These are phyloP conservation scores for Nomada ruficornis DNA, from an alignment of 2,888 invertebrate genomes.

Conservation along the genomic window DNA sequence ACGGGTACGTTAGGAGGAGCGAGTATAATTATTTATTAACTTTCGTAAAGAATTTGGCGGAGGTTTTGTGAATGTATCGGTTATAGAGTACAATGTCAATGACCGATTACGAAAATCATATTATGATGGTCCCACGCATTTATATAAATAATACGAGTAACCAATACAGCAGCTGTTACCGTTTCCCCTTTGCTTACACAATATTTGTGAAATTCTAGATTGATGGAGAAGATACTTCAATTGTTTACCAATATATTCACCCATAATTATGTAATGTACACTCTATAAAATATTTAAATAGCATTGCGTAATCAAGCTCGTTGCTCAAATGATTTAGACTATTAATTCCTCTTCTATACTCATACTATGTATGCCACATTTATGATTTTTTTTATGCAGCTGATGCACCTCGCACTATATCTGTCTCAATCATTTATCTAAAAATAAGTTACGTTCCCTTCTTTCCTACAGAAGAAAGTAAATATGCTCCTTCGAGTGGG, in stretches of 20 bases:
- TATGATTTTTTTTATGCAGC: not conserved
- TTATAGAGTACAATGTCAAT: constrained; percentile 43
- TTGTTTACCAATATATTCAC: not conserved
- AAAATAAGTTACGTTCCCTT: not conserved
- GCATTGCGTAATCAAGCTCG: too few relatives aligned
- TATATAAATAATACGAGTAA: not conserved
- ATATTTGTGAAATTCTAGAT: not conserved
- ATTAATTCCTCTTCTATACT: not conserved
- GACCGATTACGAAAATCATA: constrained; percentile 50
- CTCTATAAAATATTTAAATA: too few relatives aligned
- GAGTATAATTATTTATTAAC: not conserved
- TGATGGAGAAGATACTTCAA: too few relatives aligned
- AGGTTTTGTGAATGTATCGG: constrained; percentile 18
- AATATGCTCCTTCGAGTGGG: not conserved
- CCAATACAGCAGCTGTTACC: not conserved
- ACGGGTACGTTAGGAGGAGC: not conserved
- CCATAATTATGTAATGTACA: not conserved
- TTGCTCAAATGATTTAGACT: too few relatives aligned
- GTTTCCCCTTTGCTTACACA: not conserved
- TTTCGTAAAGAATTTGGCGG: constrained; percentile 5
- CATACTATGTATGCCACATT: not conserved
- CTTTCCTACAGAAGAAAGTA: not conserved
- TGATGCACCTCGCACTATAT: not conserved
- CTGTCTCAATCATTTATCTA: not conserved
- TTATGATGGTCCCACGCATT: not conserved